Evolutionary conservation across 2,888 invertebrate species (phyloP).

Genomic region (Oxyteleia sp.): DNA sequence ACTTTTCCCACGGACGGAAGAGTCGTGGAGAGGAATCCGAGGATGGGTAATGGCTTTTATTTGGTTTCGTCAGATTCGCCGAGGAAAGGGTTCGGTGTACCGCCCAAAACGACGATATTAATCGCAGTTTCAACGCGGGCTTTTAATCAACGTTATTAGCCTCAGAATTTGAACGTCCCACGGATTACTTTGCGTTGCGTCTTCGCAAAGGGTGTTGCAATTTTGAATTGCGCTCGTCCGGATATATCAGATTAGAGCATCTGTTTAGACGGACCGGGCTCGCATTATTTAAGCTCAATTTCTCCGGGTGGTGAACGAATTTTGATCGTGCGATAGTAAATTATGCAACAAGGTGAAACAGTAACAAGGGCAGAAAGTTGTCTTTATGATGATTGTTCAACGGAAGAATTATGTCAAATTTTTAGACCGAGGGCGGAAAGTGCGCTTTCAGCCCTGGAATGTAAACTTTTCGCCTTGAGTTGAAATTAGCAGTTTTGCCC

Average conservation of each 20-base stretch:
- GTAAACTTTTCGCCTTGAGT: too few species aligned
- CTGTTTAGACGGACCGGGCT: conserved; percentile 7
- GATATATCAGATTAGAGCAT: conserved; percentile 21
- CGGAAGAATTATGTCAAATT: too few species aligned
- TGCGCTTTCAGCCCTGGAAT: too few species aligned
- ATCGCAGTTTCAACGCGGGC: conserved; percentile 83
- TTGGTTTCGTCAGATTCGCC: conserved; percentile 84
- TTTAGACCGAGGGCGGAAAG: too few species aligned
- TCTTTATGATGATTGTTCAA: too few species aligned
- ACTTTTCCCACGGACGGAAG: too few species aligned
- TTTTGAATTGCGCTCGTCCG: conserved; percentile 25
- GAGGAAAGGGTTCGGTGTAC: conserved; percentile 66
- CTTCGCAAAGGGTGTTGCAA: conserved; percentile 42
- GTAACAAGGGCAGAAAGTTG: too few species aligned
- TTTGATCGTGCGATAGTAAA: too few species aligned
- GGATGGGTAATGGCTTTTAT: too few species aligned
- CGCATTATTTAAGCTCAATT: conserved; percentile 25
- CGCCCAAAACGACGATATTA: conserved; percentile 82
- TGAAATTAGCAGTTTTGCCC: too few species aligned
- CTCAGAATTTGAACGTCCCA: conserved; percentile 73
- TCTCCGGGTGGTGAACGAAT: not conserved
- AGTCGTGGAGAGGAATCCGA: too few species aligned
- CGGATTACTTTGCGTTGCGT: conserved; percentile 49
- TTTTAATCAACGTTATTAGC: conserved; percentile 87
- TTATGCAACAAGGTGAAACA: too few species aligned